These are phyloP conservation scores for Phengaris alcon DNA, from an alignment of 2,888 invertebrate genomes.

Conservation along the genomic window DNA sequence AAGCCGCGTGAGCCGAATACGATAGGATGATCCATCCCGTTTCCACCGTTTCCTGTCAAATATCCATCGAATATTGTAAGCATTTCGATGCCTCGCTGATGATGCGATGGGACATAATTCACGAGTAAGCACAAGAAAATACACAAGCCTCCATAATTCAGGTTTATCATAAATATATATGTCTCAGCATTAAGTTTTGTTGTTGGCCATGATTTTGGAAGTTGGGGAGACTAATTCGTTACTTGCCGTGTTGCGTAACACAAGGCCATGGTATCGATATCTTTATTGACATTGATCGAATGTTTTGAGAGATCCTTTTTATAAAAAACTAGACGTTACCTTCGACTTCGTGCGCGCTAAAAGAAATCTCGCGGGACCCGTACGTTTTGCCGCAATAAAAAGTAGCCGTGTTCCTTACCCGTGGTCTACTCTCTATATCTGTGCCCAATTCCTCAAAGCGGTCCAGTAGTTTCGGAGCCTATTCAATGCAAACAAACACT, in stretches of 20 bases:
- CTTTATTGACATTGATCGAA: not conserved
- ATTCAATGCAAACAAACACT: too few species aligned
- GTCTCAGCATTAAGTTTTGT: constrained; percentile 12
- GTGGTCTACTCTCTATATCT: too few species aligned
- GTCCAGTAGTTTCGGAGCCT: too few species aligned
- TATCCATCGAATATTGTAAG: not conserved
- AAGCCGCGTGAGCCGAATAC: not conserved
- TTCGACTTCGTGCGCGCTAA: too few species aligned
- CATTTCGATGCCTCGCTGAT: not conserved
- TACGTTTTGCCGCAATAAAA: too few species aligned
- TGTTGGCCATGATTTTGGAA: not conserved
- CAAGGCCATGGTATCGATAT: not conserved
- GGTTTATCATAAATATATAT: constrained; percentile 14
- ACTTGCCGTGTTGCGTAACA: not conserved
- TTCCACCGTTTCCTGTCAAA: not conserved
- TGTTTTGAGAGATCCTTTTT: not conserved
- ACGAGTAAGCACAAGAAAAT: not conserved
- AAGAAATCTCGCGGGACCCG: too few species aligned
- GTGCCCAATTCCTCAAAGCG: too few species aligned
- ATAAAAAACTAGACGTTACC: not conserved
- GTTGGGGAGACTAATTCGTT: not conserved
- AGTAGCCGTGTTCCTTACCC: too few species aligned
- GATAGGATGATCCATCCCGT: not conserved
- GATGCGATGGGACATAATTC: not conserved
- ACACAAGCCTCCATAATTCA: not conserved